phyloP scores from a whole-genome alignment of 1,140 invertebrate species.

The Drosophila funebris region DNA sequence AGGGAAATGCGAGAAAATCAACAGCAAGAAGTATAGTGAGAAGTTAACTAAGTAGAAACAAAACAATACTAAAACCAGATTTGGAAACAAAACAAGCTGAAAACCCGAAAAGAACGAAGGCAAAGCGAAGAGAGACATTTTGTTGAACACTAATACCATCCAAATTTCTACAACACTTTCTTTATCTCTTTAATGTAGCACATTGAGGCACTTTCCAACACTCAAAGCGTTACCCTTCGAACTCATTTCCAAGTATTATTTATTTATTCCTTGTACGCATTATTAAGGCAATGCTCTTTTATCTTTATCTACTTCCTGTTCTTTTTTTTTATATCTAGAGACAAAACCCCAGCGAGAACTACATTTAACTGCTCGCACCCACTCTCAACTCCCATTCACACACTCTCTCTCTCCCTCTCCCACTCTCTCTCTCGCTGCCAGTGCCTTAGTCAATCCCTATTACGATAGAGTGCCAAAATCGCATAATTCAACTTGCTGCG shows the following conservation, averaged over 20 bases:
- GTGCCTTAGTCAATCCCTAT: slow-evolving; percentile 25
- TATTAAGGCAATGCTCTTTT: slow-evolving; percentile 19
- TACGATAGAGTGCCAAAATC: slow-evolving; percentile 73
- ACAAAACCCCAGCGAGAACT: slow-evolving; percentile 1
- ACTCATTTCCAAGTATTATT: slow-evolving; percentile 1
- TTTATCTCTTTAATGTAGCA: slow-evolving; percentile 1
- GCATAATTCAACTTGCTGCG: slow-evolving; percentile 74
- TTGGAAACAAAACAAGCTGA: background rate
- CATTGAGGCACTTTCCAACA: slow-evolving; percentile 2
- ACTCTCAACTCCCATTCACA: background rate
- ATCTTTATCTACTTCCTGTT: slow-evolving; percentile 1
- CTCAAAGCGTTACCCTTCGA: background rate
- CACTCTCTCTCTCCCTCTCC: background rate
- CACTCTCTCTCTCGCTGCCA: slow-evolving; percentile 4
- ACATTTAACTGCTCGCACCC: background rate
- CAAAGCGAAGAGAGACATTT: background rate
- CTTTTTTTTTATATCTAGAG: background rate
- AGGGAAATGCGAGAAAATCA: too few species aligned
- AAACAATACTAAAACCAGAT: background rate
- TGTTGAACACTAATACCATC: background rate
- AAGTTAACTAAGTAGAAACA: background rate
- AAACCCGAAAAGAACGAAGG: background rate
- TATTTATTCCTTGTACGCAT: slow-evolving; percentile 1
- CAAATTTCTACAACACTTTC: background rate
- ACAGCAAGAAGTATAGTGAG: background rate